A percentile compares a stretch with the other conserved stretches of the same genome.
These are phyloP conservation scores for Aptenodytes forsteri DNA, from an alignment of 2,113 vertebrate genomes.

Conservation along the genomic window DNA sequence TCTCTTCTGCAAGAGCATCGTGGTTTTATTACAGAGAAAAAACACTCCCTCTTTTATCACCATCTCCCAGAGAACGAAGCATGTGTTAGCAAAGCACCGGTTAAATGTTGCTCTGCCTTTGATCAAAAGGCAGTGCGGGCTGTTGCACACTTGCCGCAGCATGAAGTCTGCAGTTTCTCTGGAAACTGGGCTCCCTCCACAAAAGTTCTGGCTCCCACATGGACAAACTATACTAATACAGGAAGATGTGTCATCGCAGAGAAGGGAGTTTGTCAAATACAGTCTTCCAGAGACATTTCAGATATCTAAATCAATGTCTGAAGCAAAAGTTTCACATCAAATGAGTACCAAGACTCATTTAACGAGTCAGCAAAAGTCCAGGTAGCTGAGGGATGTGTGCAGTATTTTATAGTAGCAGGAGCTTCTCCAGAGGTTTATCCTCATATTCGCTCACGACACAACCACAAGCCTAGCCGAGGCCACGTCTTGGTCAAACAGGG, in stretches of 20 bases:
- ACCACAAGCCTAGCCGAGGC: not conserved
- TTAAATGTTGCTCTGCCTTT: not conserved
- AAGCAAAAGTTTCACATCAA: not conserved
- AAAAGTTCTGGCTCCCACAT: not conserved
- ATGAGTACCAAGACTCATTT: not conserved
- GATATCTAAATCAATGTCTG: accelerated
- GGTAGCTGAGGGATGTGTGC: accelerated
- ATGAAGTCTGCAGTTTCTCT: not conserved
- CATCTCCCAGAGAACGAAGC: not conserved
- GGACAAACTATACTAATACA: accelerated
- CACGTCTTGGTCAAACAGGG: not conserved
- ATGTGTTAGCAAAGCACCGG: not conserved
- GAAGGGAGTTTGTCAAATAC: not conserved
- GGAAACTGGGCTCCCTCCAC: not conserved
- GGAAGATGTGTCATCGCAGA: accelerated
- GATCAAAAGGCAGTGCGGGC: not conserved
- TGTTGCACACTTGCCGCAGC: not conserved
- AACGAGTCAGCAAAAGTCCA: not conserved
- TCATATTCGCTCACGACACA: not conserved
- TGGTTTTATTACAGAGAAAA: not conserved
- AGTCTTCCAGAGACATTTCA: not conserved
- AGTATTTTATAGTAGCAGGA: not conserved
- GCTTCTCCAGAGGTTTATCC: not conserved
- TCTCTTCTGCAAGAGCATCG: not conserved
- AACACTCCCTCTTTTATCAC: not conserved